Evolutionary conservation across 2,113 vertebrate species (phyloP).

Genomic region (Phylloscopus trochilus): DNA sequence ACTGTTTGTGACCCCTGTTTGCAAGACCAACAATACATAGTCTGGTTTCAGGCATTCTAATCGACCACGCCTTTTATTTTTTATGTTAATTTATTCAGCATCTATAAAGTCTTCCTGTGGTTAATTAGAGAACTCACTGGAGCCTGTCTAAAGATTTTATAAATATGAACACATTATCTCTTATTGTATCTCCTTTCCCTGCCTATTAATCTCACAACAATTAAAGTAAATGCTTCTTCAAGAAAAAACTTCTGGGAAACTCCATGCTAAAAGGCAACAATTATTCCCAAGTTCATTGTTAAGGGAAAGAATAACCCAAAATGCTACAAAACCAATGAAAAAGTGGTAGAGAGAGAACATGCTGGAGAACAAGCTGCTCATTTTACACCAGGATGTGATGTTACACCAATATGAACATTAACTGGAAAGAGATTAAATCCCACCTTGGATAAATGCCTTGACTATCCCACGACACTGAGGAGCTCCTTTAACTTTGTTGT

Average conservation of each 20-base stretch:
- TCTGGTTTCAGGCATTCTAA: not conserved
- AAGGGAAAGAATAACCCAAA: not conserved
- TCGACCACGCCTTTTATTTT: not conserved
- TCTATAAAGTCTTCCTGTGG: not conserved
- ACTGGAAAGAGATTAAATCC: not conserved
- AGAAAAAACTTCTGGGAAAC: not conserved
- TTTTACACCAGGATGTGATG: not conserved
- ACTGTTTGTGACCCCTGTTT: not conserved
- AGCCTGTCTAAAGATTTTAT: slow-evolving; percentile 28
- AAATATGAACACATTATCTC: slow-evolving; percentile 23
- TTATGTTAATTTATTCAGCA: slow-evolving; percentile 9
- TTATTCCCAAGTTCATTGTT: not conserved
- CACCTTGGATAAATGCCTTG: not conserved
- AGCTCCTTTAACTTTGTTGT: not conserved
- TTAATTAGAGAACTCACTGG: slow-evolving; percentile 20
- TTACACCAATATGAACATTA: not conserved
- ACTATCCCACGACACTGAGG: not conserved
- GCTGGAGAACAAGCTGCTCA: not conserved
- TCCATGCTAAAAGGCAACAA: not conserved
- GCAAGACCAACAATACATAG: not conserved
- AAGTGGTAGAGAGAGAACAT: not conserved
- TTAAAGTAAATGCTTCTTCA: not conserved
- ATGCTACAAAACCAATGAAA: not conserved
- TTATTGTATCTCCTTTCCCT: slow-evolving; percentile 12
- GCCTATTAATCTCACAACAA: slow-evolving; percentile 24